Evolutionary conservation across 2,888 invertebrate genomes (phyloP).

Genomic region (Epistrophe grossulariae): DNA sequence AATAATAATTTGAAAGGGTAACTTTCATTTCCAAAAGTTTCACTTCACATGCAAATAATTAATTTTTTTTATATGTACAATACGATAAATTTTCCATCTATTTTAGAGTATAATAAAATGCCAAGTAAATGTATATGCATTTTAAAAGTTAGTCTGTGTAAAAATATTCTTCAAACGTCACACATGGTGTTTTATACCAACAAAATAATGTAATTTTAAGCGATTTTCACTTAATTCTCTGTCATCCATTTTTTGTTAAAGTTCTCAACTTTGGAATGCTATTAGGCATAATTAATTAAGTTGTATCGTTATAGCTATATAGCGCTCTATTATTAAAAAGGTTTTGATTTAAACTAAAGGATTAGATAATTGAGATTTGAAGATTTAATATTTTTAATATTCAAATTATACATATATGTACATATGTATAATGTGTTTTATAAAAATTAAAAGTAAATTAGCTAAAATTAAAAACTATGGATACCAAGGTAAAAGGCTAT

Average conservation of each 20-base stretch:
- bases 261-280: background rate
- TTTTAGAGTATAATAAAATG: conserved; percentile 1
- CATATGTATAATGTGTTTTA: too few relatives aligned
- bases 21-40: conserved; percentile 1
- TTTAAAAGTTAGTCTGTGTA: conserved; percentile 2
- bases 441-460: too few relatives aligned
- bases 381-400: too few relatives aligned
- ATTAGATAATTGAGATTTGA: too few relatives aligned
- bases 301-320: background rate
- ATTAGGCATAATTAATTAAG: conserved; percentile 1
- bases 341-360: background rate
- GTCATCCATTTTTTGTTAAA: background rate
- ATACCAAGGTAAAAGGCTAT: too few relatives aligned
- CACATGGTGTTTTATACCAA: background rate
- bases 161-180: background rate
- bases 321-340: background rate
- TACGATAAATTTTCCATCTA: background rate
- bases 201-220: background rate
- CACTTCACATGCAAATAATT: background rate
- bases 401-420: too few relatives aligned
- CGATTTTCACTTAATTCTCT: background rate
- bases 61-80: background rate
- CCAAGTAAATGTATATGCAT: background rate
- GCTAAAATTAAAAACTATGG: too few relatives aligned
- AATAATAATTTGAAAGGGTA: background rate